Evolutionary conservation across 2,113 vertebrate species (phyloP), one percentile per base, ranked within the genome.

Genomic region (Talpa occidentalis): DNA sequence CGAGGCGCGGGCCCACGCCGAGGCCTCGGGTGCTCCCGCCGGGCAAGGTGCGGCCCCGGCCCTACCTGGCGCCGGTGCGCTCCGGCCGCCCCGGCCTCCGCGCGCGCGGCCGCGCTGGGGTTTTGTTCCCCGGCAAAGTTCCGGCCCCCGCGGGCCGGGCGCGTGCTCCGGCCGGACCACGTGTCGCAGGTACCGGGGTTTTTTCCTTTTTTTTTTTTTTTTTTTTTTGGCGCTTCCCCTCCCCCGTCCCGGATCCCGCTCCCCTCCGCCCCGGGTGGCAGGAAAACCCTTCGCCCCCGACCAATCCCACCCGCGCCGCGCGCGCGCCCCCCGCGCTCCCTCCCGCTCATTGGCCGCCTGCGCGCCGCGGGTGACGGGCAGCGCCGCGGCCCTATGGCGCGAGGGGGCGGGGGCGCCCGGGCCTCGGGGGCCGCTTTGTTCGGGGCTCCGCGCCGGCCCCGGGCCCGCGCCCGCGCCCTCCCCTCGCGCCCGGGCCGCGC

Each of bases 361-460:
- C n/a, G n/a, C n/a, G n/a, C n/a, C n/a, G n/a, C n/a, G 10, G 42
- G 30, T 97, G 93, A 97, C 93, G 35, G 94, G 93, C 97, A 97
- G 96, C 83, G 56, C 14, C 54, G 28, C 28, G 28, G 94, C 11
- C 97, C 97, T 97, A 97, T 97, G 14, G 89, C 54, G n/a, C 82
- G 66, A 89, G 93, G 83, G 91, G 95, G 96, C 82, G 91, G 93
- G 89, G 88, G 94, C 96, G 14, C 52, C 35, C 24, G 90, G 95
- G 74, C 96, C 95, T 40, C 95, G 70, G 49, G 11, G 72, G 93
- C 83, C 81, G 97, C 97, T 97, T 97, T 97, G 97, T 97, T 97
- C 96, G 93, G 97, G 94, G 83, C 56, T 94, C 76, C 70, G 73
- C 22, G 64, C 90, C 0, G 44, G 30, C 40, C 54, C 81, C 37